Conservation (phyloP, 2,113 vertebrate genomes). For the Saimiri boliviensis region DNA sequence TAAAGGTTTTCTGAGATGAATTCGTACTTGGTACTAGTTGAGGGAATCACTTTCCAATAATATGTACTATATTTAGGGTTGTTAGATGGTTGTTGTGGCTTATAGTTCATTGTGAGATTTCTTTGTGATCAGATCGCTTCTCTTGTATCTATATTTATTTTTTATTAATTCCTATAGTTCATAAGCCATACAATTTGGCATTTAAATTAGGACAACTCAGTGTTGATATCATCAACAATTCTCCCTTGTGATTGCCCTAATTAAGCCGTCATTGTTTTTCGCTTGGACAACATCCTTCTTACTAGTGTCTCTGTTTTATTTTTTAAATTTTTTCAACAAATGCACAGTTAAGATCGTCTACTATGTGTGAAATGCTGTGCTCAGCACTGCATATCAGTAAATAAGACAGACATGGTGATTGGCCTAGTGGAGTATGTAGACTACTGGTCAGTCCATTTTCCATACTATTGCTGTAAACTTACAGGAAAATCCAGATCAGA, state of each 20-base stretch:
- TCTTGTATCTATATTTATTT: not conserved
- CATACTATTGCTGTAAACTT: not conserved
- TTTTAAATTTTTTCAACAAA: not conserved
- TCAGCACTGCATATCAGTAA: not conserved
- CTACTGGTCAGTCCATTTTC: not conserved
- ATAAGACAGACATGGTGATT: not conserved
- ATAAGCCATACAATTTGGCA: not conserved
- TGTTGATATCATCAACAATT: not conserved
- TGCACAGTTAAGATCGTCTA: not conserved
- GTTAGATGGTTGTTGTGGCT: not conserved
- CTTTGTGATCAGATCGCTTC: not conserved
- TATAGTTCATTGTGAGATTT: not conserved
- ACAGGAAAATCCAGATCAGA: not conserved
- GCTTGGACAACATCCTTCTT: not conserved
- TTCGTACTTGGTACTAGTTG: not conserved
- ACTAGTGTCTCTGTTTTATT: not conserved
- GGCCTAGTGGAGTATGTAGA: not conserved
- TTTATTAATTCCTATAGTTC: not conserved
- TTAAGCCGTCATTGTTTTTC: not conserved
- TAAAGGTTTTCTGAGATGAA: not conserved
- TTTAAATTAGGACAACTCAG: not conserved
- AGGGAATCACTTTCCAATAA: not conserved
- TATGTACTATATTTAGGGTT: not conserved
- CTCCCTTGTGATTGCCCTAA: not conserved
- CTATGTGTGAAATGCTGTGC: not conserved